These are phyloP conservation scores for Protobothrops flavoviridis DNA, from an alignment of 2,113 vertebrate genomes.

Conservation along the genomic window DNA sequence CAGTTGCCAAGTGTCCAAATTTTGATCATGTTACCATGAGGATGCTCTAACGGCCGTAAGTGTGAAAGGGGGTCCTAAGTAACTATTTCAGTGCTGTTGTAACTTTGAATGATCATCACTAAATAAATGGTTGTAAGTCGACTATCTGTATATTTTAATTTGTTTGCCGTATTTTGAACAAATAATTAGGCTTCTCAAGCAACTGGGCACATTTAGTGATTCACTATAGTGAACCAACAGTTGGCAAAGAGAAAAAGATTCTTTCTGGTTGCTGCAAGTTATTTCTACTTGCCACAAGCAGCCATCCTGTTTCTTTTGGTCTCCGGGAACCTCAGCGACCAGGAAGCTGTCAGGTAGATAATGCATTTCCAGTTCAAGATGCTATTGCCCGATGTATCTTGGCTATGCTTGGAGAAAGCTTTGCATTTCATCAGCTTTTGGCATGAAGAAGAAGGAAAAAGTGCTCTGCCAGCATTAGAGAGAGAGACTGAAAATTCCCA, in stretches of 20 bases:
- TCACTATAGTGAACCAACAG: neutral
- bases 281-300: neutral
- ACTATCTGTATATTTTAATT: neutral
- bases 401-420: neutral
- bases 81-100: neutral
- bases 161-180: neutral
- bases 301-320: neutral
- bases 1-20: neutral
- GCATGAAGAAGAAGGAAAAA: constrained; percentile 1
- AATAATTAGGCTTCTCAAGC: neutral
- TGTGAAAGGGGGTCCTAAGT: neutral
- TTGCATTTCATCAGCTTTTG: constrained; percentile 13
- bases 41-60: neutral
- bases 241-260: neutral
- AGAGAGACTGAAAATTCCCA: neutral
- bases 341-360: neutral
- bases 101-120: neutral
- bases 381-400: neutral
- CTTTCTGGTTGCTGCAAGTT: neutral
- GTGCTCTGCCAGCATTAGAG: neutral
- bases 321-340: neutral
- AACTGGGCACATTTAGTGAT: neutral
- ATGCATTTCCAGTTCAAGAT: constrained; percentile 7
- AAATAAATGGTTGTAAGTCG: neutral
- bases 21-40: neutral